Conservation (phyloP, 2,888 invertebrate genomes). For the Macaria liturata region DNA sequence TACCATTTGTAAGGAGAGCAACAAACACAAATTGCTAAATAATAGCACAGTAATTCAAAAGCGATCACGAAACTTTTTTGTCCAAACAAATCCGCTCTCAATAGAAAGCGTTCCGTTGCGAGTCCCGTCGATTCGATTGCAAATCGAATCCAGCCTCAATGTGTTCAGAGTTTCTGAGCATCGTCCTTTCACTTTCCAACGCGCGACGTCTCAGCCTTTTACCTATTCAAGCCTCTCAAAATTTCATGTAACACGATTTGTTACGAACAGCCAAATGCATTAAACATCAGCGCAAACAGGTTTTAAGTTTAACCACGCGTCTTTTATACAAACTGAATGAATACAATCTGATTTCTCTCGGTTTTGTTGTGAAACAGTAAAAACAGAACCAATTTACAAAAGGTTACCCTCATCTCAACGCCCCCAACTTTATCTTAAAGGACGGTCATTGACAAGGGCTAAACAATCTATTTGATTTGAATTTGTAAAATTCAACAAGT, state of each 20-base stretch:
- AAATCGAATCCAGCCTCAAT: slow-evolving; percentile 48
- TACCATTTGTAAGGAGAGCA: slow-evolving; percentile 8
- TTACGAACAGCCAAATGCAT: slow-evolving; percentile 18
- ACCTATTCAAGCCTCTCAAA: slow-evolving; percentile 27
- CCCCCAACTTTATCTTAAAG: neutral
- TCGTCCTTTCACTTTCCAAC: slow-evolving; percentile 64
- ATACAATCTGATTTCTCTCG: slow-evolving; percentile 2
- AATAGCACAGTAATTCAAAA: slow-evolving; percentile 44
- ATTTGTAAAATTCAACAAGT: slow-evolving; percentile 5
- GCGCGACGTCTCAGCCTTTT: slow-evolving; percentile 17
- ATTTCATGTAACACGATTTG: slow-evolving; percentile 36
- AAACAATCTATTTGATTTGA: neutral
- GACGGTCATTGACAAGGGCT: slow-evolving; percentile 6
- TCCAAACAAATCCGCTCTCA: slow-evolving; percentile 37
- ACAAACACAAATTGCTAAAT: slow-evolving; percentile 34
- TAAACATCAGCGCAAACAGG: slow-evolving; percentile 1
- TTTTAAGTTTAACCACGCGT: neutral
- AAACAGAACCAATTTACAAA: slow-evolving; percentile 15
- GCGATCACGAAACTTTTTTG: slow-evolving; percentile 44
- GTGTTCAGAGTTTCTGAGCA: slow-evolving; percentile 31
- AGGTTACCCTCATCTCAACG: neutral
- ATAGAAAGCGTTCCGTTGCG: slow-evolving; percentile 47
- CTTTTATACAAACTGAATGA: neutral
- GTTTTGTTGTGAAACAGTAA: too few relatives aligned
- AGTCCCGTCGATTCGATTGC: slow-evolving; percentile 40